A percentile compares a stretch with the other conserved stretches of the same genome.
These are phyloP conservation scores for Trichomycterus rosablanca DNA, from an alignment of 2,113 vertebrate species.

Conservation along the genomic window DNA sequence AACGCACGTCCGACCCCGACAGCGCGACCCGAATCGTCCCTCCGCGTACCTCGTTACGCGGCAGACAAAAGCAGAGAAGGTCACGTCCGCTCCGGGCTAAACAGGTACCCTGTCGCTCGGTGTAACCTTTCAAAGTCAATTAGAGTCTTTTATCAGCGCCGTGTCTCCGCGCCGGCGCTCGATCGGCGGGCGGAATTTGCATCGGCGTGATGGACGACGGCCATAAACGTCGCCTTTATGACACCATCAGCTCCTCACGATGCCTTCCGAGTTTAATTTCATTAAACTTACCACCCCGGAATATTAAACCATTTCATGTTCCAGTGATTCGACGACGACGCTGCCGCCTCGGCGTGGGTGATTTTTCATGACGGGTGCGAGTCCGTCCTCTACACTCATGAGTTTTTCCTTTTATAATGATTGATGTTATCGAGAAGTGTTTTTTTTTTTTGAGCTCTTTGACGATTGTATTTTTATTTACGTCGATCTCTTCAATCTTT, in stretches of 20 bases:
- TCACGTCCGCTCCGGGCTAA: conserved; percentile 45
- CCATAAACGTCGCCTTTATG: conserved; percentile 70
- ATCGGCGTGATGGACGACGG: conserved; percentile 66
- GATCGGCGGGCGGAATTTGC: conserved; percentile 65
- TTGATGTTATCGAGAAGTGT: too few species aligned
- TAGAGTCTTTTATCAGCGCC: conserved; percentile 52
- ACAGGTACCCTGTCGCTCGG: conserved; percentile 46
- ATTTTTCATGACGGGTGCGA: background rate
- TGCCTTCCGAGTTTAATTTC: conserved; percentile 72
- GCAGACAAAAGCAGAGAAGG: conserved; percentile 44
- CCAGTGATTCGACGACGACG: conserved; percentile 56
- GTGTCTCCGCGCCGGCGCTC: conserved; percentile 42
- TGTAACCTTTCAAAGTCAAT: conserved; percentile 69
- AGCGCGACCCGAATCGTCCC: background rate
- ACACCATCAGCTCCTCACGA: conserved; percentile 65
- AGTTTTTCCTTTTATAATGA: too few species aligned
- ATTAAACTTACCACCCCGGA: conserved; percentile 64
- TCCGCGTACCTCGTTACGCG: conserved; percentile 10
- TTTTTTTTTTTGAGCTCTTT: too few species aligned
- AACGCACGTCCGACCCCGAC: background rate
- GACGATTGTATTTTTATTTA: too few species aligned
- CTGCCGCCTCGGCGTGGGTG: conserved; percentile 36
- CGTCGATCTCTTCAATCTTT: too few species aligned
- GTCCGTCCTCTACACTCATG: too few species aligned
- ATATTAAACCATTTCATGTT: conserved; percentile 68